A percentile compares a stretch with the other conserved stretches of the same genome.
phyloP scores from a whole-genome alignment of 2,888 invertebrate genomes.

The Drosophila acutilabella region DNA sequence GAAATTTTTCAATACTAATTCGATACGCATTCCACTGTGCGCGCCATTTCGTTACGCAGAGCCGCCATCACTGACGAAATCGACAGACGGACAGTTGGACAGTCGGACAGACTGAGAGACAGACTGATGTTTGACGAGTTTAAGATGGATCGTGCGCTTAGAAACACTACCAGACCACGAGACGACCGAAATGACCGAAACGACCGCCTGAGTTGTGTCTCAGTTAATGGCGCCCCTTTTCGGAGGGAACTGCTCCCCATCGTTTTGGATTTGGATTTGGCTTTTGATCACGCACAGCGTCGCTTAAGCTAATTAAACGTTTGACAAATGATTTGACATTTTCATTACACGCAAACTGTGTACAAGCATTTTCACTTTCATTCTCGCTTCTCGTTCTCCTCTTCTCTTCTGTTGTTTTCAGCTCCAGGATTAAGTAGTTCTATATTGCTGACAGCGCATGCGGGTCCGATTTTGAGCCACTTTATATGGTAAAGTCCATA shows the following conservation, averaged over 20 bases:
- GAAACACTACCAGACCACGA: conserved; percentile 35
- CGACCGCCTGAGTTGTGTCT: conserved; percentile 47
- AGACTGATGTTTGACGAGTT: conserved; percentile 40
- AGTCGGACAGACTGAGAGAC: not conserved
- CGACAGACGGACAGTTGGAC: not conserved
- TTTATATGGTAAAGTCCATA: conserved; percentile 17
- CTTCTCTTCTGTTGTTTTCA: conserved; percentile 16
- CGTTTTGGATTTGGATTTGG: not conserved
- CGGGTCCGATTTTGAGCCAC: conserved; percentile 43
- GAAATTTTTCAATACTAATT: conserved; percentile 55
- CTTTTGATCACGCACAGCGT: conserved; percentile 12
- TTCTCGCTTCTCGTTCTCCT: conserved; percentile 22
- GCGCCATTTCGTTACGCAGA: conserved; percentile 70
- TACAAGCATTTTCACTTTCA: conserved; percentile 45
- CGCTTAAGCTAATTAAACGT: conserved; percentile 62
- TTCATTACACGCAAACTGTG: conserved; percentile 62
- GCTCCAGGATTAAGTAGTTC: conserved; percentile 54
- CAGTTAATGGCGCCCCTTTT: conserved; percentile 49
- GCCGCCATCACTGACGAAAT: conserved; percentile 17
- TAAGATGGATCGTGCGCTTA: conserved; percentile 44
- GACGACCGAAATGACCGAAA: conserved; percentile 24
- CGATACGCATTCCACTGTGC: conserved; percentile 69
- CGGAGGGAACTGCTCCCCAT: conserved; percentile 26
- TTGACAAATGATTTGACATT: conserved; percentile 78
- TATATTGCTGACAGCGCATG: conserved; percentile 67